Conservation (phyloP, 2,113 vertebrate genomes). For the Trinectes maculatus region DNA sequence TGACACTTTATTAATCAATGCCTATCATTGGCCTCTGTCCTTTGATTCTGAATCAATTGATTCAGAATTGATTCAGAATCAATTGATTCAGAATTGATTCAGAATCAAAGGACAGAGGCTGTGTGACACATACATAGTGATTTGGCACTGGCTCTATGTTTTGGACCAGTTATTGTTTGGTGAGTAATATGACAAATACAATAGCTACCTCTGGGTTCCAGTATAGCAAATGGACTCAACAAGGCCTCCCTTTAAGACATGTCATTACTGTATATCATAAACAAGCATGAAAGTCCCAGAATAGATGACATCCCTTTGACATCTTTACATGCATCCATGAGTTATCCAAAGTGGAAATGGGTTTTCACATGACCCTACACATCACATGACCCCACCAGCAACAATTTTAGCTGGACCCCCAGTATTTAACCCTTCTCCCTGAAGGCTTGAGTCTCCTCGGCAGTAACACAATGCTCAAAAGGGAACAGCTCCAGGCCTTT, state of each 20-base stretch:
- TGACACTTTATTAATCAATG: too few relatives aligned
- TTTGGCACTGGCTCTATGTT: conserved; percentile 47
- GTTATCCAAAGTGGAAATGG: conserved; percentile 51
- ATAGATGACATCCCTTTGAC: conserved; percentile 60
- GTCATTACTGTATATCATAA: conserved; percentile 54
- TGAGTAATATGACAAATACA: conserved; percentile 45
- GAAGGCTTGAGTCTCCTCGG: conserved; percentile 28
- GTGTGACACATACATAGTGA: conserved; percentile 32
- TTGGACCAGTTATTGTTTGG: conserved; percentile 45
- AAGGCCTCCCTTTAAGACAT: conserved; percentile 43
- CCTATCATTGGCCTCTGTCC: too few relatives aligned
- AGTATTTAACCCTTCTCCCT: conserved; percentile 27
- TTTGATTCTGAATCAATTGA: too few relatives aligned
- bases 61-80: too few relatives aligned
- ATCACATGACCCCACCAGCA: conserved; percentile 47
- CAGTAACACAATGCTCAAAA: conserved; percentile 66
- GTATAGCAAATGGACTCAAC: conserved; percentile 37
- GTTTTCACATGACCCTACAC: conserved; percentile 65
- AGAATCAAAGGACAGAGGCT: conserved; percentile 2
- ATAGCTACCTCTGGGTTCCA: conserved; percentile 50
- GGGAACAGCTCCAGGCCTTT: conserved; percentile 71
- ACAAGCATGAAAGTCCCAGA: conserved; percentile 58
- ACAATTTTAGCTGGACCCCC: conserved; percentile 15
- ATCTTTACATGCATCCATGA: conserved; percentile 19
- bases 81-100: neutral